Conservation (phyloP, 1,140 invertebrate genomes). For the Idris sp. region DNA sequence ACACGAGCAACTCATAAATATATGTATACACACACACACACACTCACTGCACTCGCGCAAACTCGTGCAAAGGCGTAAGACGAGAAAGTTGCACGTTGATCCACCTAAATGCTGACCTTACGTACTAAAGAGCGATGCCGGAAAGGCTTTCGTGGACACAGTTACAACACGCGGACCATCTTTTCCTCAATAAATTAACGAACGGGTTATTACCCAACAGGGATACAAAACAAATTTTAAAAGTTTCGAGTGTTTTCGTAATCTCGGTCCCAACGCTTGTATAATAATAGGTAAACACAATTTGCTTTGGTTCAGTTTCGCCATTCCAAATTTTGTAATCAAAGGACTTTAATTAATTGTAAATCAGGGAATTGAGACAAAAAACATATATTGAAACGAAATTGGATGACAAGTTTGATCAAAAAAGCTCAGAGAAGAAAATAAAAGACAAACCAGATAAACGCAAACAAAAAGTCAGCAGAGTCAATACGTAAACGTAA, state of each 20-base stretch:
- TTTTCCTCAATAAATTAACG: constrained; percentile 55
- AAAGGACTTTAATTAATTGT: too few relatives aligned
- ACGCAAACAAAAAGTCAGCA: neutral
- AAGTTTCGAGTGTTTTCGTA: constrained; percentile 53
- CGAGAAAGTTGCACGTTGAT: constrained; percentile 74
- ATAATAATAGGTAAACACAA: too few relatives aligned
- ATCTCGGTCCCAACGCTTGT: constrained; percentile 19
- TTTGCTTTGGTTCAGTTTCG: constrained; percentile 7
- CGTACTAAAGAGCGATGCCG: constrained; percentile 67
- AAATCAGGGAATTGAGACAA: too few relatives aligned
- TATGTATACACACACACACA: constrained; percentile 46
- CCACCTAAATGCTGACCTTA: constrained; percentile 77
- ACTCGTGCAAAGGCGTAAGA: constrained; percentile 52
- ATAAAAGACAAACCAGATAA: neutral
- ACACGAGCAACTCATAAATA: constrained; percentile 59
- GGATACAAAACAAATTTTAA: constrained; percentile 10
- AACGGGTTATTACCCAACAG: constrained; percentile 36
- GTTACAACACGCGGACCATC: constrained; percentile 53
- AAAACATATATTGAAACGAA: too few relatives aligned
- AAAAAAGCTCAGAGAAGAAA: neutral
- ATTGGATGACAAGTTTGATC: neutral
- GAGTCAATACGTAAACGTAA: neutral
- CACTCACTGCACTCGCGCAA: constrained; percentile 22
- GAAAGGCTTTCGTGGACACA: constrained; percentile 50
- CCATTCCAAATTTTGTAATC: neutral